A percentile compares a stretch with the other conserved stretches of the same genome.
phyloP scores from a whole-genome alignment of 2,797 vertebrate species.

The Sebastiscus albofasciatus region DNA sequence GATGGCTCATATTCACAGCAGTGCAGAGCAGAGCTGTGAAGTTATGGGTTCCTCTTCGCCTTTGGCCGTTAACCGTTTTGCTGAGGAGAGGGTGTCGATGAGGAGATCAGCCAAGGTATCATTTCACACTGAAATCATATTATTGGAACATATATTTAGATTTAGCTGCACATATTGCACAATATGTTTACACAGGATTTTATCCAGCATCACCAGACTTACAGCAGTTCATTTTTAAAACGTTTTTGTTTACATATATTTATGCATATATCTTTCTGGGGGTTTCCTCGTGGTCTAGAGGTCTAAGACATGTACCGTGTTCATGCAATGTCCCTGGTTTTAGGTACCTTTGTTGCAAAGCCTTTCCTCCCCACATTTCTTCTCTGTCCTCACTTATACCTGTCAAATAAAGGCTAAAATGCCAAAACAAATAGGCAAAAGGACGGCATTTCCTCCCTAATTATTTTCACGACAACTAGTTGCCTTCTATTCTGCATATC shows the following conservation, averaged over 20 bases:
- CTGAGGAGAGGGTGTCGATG: constrained; percentile 74
- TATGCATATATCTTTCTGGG: background rate
- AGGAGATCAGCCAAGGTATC: constrained; percentile 79
- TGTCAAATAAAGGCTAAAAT: no score
- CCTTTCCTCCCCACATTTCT: background rate
- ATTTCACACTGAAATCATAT: background rate
- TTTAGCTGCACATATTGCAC: background rate
- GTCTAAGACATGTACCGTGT: background rate
- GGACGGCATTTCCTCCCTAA: background rate
- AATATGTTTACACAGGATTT: background rate
- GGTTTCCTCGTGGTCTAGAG: background rate
- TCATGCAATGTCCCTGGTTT: background rate
- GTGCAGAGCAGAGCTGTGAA: constrained; percentile 47
- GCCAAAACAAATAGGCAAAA: background rate
- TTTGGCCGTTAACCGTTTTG: constrained; percentile 63
- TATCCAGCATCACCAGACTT: background rate
- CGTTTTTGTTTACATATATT: background rate
- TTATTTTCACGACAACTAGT: background rate
- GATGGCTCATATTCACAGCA: constrained; percentile 43
- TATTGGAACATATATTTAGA: background rate
- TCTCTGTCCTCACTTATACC: background rate
- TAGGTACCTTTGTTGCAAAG: background rate
- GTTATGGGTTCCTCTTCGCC: constrained; percentile 54
- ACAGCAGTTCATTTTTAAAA: background rate
- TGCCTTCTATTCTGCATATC: background rate